Base-by-base conservation (phyloP, 2,888 invertebrate genomes). In the Pheosia gnoma region DNA sequence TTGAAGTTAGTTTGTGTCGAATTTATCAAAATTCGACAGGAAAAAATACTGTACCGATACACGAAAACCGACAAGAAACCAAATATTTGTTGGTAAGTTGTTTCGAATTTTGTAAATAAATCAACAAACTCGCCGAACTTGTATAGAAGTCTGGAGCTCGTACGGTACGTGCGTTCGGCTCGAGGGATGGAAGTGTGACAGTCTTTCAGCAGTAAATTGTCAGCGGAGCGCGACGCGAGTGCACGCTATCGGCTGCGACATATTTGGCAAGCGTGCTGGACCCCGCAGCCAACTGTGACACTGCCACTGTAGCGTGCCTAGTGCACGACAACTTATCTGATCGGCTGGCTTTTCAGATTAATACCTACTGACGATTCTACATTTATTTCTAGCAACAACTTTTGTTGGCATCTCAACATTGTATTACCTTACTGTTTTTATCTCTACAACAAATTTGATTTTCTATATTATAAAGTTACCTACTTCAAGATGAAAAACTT, bases 211-310 rank as follows among this genome's bases (percentile, higher is more conserved):
- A 85, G 85, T 88, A 87, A 88, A 88, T 88, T 84, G 84, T 61
- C 62, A 60, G 63, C 70, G 60, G 68, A 77, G 73, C 67, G 74
- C 54, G 61, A 63, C 66, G 69, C 71, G 65, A 72, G 59, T 72
- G 74, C 63, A 59, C 77, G 82, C 83, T 90, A 89, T 89, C 88
- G 85, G 84, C 84, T 80, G 85, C 86, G 90, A 90, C 90, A 89
- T 89, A 91, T 91, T 93, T 93, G 92, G 93, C 91, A 91, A 90
- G 82, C 78, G 79, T 72, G 74, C 75, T 71, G 82, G 80, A 81
- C 84, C 78, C 25, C 71, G 70, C 77, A 86, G 88, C 91, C 89
- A 91, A 91, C 89, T 90, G 91, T 90, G 88, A 90, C 90, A 89
- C 86, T 83, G 80, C 79, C 74, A 77, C 61, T 77, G 76, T 74